These are phyloP conservation scores for Cantharis rustica DNA, from an alignment of 2,888 invertebrate species.

Conservation along the genomic window DNA sequence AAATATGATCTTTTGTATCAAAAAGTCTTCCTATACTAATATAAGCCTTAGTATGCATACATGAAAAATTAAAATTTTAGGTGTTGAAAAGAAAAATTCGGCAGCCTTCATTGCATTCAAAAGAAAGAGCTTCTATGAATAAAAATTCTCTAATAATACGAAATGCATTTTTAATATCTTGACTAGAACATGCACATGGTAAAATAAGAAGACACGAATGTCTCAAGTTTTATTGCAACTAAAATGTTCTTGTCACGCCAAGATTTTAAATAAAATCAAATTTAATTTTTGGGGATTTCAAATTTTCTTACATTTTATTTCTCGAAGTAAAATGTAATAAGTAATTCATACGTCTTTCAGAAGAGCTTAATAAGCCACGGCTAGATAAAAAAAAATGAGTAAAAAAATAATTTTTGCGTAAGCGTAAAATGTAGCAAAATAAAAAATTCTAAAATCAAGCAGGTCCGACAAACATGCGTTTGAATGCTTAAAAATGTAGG, in stretches of 20 bases:
- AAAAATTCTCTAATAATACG: neutral
- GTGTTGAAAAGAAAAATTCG: neutral
- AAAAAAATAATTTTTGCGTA: neutral
- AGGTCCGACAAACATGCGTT: conserved; percentile 30
- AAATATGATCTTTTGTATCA: neutral
- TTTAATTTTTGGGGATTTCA: neutral
- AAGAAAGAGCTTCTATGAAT: neutral
- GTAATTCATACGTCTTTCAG: neutral
- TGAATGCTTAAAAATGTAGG: conserved; percentile 8
- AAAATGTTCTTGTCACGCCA: neutral
- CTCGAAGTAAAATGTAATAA: neutral
- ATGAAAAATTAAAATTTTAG: neutral
- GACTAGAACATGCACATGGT: neutral
- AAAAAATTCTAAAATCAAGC: conserved; percentile 27
- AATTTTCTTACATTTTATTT: neutral
- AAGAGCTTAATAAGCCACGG: neutral
- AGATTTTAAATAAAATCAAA: neutral
- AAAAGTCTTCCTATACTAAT: neutral
- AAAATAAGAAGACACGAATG: neutral
- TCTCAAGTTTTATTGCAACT: neutral
- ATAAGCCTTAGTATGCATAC: neutral
- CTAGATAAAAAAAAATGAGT: neutral
- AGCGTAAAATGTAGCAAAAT: neutral
- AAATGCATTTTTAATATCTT: neutral
- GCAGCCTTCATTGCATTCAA: neutral